These are phyloP conservation scores for Epinephelus malabaricus DNA, from an alignment of 2,797 vertebrate genomes.

Conservation along the genomic window DNA sequence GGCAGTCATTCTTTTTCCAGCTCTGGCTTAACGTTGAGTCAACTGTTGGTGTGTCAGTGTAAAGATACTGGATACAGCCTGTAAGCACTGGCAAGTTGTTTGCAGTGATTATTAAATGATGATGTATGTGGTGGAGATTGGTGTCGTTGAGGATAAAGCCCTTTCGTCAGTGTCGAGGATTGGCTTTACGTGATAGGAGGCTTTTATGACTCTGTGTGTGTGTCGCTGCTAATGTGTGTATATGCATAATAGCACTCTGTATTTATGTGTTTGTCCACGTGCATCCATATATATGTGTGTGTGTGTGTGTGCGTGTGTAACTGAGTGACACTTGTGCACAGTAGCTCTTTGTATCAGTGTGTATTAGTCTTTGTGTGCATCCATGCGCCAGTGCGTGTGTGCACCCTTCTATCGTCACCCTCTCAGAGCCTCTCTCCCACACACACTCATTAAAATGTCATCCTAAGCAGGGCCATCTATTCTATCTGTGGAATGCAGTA, in stretches of 20 bases:
- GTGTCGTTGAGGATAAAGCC: constrained; percentile 37
- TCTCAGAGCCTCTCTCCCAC: constrained; percentile 73
- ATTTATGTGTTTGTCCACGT: constrained; percentile 40
- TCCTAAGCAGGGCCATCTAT: constrained; percentile 74
- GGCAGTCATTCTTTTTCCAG: constrained; percentile 17
- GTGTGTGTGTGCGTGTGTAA: constrained; percentile 18
- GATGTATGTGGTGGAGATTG: constrained; percentile 6
- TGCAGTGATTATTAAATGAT: constrained; percentile 45
- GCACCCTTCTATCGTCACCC: constrained; percentile 61
- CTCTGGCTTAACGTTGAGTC: neutral
- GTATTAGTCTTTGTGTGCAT: constrained; percentile 52
- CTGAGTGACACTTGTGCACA: constrained; percentile 52
- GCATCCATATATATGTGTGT: constrained; percentile 5
- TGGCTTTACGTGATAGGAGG: constrained; percentile 36
- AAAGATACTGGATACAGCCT: neutral
- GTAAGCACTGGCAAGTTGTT: constrained; percentile 16
- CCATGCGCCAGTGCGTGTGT: constrained; percentile 38
- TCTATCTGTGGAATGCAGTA: constrained; percentile 80
- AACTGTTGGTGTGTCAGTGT: constrained; percentile 1
- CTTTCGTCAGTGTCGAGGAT: constrained; percentile 31
- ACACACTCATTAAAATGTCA: constrained; percentile 83
- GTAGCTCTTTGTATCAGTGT: constrained; percentile 68
- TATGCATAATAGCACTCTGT: constrained; percentile 31
- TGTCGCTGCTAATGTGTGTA: constrained; percentile 19
- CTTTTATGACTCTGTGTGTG: constrained; percentile 12